Conservation (phyloP, 2,888 invertebrate species). For the Mythimna vitellina region DNA sequence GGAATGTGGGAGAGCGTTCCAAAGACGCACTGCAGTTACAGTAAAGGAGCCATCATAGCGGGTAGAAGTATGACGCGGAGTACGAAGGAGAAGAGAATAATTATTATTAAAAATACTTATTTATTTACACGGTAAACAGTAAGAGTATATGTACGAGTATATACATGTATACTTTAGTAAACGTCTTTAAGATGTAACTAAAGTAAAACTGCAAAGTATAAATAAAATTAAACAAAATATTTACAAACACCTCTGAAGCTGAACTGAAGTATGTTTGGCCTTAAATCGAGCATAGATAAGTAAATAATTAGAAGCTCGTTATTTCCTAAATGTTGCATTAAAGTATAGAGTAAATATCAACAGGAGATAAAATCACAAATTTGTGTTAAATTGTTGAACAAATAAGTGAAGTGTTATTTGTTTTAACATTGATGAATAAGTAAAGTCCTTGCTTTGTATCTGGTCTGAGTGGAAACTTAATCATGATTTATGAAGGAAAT, state of each 20-base stretch:
- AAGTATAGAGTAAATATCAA: slow-evolving; percentile 49
- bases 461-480: too few species aligned
- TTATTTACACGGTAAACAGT: too few species aligned
- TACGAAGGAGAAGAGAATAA: too few species aligned
- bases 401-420: slow-evolving; percentile 32
- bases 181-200: not conserved
- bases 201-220: not conserved
- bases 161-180: not conserved
- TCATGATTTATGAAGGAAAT: too few species aligned
- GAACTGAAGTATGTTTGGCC: slow-evolving; percentile 51
- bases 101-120: too few species aligned
- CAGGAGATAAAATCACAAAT: slow-evolving; percentile 36
- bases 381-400: slow-evolving; percentile 39
- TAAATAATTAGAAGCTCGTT: slow-evolving; percentile 32
- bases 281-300: slow-evolving; percentile 47
- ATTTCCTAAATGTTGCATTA: slow-evolving; percentile 30
- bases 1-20: too few species aligned
- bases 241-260: slow-evolving; percentile 16
- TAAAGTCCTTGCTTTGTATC: slow-evolving; percentile 11
- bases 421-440: slow-evolving; percentile 16
- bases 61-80: too few species aligned
- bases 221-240: slow-evolving; percentile 16
- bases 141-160: too few species aligned
- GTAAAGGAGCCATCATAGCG: too few species aligned
- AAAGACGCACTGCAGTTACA: too few species aligned